A percentile compares a stretch with the other conserved stretches of the same genome.
Conservation (phyloP, 2,797 vertebrate genomes). For the Spatula clypeata region DNA sequence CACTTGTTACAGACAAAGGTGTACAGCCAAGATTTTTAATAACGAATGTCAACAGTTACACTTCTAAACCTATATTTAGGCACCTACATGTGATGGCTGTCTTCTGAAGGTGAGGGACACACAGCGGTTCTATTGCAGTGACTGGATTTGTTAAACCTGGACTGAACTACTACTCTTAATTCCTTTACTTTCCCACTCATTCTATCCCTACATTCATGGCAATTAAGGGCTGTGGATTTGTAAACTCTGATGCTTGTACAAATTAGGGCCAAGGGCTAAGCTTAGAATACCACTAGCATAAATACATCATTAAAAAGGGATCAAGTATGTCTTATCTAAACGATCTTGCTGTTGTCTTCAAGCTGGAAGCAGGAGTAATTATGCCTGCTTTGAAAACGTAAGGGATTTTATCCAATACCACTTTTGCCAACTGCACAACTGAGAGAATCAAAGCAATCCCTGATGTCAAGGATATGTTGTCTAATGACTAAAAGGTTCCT, state of each 20-base stretch:
- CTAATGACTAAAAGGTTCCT: neutral
- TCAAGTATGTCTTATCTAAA: neutral
- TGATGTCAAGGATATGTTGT: neutral
- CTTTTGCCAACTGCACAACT: neutral
- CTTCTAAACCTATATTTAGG: slow-evolving; percentile 34
- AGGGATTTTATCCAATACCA: neutral
- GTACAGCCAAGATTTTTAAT: slow-evolving; percentile 47
- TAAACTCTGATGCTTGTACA: neutral
- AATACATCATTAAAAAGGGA: neutral
- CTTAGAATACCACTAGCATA: neutral
- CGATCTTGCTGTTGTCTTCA: neutral
- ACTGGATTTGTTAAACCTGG: neutral
- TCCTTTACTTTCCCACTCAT: neutral
- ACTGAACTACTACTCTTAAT: neutral
- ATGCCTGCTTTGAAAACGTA: neutral
- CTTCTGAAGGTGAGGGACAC: neutral
- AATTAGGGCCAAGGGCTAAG: neutral
- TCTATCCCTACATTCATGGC: neutral
- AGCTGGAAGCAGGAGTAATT: neutral
- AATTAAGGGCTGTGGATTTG: neutral
- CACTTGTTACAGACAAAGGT: slow-evolving; percentile 30
- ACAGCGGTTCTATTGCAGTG: neutral
- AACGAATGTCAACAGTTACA: slow-evolving; percentile 42
- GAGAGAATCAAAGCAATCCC: neutral
- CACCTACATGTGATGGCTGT: neutral